A percentile compares a stretch with the other conserved stretches of the same genome.
These are phyloP conservation scores for Hypocryptadius cinnamomeus DNA, from an alignment of 2,113 vertebrate genomes.

Conservation along the genomic window DNA sequence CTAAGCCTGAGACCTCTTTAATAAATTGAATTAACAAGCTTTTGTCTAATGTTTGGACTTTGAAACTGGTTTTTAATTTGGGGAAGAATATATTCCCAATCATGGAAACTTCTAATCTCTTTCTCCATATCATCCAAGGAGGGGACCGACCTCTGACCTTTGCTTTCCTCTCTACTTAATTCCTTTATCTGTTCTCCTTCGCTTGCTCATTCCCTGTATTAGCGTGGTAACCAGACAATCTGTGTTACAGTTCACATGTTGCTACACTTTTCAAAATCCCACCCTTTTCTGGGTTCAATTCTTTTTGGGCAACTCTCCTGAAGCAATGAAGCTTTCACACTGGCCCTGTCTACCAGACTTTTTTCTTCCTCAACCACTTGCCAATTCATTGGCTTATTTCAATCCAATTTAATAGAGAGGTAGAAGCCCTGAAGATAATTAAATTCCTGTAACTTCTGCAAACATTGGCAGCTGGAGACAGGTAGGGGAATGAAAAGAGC, in stretches of 20 bases:
- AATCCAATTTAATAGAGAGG: neutral
- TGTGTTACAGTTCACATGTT: neutral
- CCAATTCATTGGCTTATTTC: neutral
- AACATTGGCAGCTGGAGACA: neutral
- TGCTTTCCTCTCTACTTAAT: slow-evolving; percentile 42
- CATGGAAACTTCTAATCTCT: neutral
- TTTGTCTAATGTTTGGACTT: slow-evolving; percentile 4
- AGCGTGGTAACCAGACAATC: slow-evolving; percentile 7
- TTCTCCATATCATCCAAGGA: neutral
- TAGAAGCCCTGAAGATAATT: neutral
- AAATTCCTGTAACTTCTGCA: neutral
- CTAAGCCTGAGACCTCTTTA: neutral
- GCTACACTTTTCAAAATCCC: neutral
- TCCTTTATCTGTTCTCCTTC: slow-evolving; percentile 15
- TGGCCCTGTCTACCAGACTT: neutral
- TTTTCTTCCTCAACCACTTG: neutral
- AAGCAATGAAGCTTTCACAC: neutral
- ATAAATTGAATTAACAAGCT: neutral
- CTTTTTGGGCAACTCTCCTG: neutral
- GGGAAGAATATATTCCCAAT: neutral
- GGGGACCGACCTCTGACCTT: slow-evolving; percentile 2
- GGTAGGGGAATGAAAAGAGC: neutral
- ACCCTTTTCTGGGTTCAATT: neutral
- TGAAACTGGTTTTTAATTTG: neutral
- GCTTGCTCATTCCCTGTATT: slow-evolving; percentile 16